Base-by-base conservation (phyloP, 2,113 vertebrate species). In the Bambusicola thoracicus region DNA sequence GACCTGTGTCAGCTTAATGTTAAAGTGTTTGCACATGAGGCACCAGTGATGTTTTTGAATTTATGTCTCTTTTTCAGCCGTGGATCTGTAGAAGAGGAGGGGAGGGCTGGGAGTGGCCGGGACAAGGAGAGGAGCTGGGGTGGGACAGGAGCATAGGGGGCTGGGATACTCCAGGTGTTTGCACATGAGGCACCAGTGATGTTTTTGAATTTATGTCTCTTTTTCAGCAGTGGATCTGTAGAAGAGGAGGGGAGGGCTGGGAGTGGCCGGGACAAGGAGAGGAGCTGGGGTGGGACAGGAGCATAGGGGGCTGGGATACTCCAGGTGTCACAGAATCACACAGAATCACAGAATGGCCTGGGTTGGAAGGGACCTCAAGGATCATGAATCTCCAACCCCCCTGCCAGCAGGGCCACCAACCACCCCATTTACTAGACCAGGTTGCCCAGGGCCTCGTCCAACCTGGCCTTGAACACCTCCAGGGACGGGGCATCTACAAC, bases 91-190 rank as follows among this genome's bases (percentile, higher is more conserved):
- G 55, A 89, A 70, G 29, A 66, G 8, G n/a, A 80, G 6, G 22
- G n/a, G 38, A 76, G 40, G 13, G 8, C 5, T 0, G 0, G 19
- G 55, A 30, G 22, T 17, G 20, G 8, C 6, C 0, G 0, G 51
- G 24, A 53, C 8, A 22, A 25, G 16, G 40, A 11, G 8, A 34
- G 41, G 29, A 6, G 3, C 3, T 63, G 36, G 15, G 58, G 4
- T 46, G 34, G 6, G 6, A 11, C 6, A 1, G 8, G 41, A 11
- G 67, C 32, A 49, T 25, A 34, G 56, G 55, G 14, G 8, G 4
- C 3, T 29, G 21, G 32, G 8, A 87, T n/a, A n/a, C n/a, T n/a
- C n/a, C n/a, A n/a, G n/a, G 25, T 48, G 38, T 59, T 85, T 24
- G 58, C 2, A 4, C 65, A 36, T 0, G 4, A 65, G 40, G 22